Percentiles rank a stretch among this genome's conserved stretches.
Evolutionary conservation across 2,888 invertebrate genomes (phyloP).

Genomic region (Acanthacorydalis orientalis): DNA sequence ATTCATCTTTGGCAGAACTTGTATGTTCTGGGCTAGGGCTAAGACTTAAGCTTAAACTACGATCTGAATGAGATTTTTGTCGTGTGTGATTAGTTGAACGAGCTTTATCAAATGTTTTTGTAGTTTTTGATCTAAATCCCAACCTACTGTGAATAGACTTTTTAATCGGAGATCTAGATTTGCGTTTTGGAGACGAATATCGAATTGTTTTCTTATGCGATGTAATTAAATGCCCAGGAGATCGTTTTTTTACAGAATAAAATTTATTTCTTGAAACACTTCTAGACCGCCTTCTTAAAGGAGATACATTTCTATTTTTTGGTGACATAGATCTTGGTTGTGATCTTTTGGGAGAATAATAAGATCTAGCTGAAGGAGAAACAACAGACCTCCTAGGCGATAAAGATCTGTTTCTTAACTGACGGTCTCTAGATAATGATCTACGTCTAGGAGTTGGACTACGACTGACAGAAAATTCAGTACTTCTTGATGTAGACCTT

Average conservation of each 20-base stretch:
- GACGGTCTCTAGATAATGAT: conserved; percentile 12
- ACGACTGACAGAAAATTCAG: conserved; percentile 15
- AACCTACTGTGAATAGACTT: conserved; percentile 5
- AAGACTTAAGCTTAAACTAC: conserved; percentile 9
- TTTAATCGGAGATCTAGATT: conserved; percentile 6
- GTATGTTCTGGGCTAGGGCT: conserved; percentile 11
- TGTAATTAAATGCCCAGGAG: neutral
- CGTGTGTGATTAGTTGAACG: too few species aligned
- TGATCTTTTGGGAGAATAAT: conserved; percentile 10
- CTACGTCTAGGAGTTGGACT: conserved; percentile 14
- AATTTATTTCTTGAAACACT: neutral
- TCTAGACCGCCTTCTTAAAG: conserved; percentile 8
- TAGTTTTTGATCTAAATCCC: conserved; percentile 1
- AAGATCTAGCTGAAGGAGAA: conserved; percentile 10
- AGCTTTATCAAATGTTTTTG: neutral
- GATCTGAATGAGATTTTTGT: neutral
- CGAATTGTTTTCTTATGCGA: conserved; percentile 1
- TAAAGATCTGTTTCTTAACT: conserved; percentile 15
- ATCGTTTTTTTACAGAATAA: neutral
- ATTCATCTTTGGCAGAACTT: conserved; percentile 9
- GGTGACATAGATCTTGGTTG: conserved; percentile 8
- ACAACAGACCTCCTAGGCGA: conserved; percentile 11
- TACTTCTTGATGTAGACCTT: conserved; percentile 24
- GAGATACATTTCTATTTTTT: conserved; percentile 5
- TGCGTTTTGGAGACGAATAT: conserved; percentile 3